phyloP scores from a whole-genome alignment of 2,888 invertebrate genomes.

The Drosophila affinis region DNA sequence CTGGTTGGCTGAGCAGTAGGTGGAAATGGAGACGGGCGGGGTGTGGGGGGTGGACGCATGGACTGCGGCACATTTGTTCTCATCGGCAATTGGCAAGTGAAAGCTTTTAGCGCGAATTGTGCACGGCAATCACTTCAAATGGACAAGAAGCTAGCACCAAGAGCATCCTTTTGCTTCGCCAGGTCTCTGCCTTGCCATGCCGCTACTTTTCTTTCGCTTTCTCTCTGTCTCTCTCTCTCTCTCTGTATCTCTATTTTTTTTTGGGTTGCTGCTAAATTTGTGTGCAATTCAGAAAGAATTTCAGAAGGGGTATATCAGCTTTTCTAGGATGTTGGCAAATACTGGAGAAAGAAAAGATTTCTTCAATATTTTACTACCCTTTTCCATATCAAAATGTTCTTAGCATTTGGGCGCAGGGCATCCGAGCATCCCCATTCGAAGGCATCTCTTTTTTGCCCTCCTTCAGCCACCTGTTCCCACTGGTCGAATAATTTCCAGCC shows the following conservation, averaged over 20 bases:
- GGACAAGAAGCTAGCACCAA: conserved; percentile 22
- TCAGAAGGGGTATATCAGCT: not conserved
- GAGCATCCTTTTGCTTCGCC: conserved; percentile 13
- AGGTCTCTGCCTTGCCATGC: not conserved
- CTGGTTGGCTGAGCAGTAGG: conserved; percentile 28
- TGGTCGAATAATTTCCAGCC: conserved; percentile 59
- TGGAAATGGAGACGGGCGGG: not conserved
- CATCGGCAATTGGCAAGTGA: conserved; percentile 72
- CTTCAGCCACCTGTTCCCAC: conserved; percentile 51
- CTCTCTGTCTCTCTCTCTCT: conserved; percentile 4
- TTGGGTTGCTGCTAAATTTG: conserved; percentile 1
- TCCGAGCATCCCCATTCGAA: conserved; percentile 1
- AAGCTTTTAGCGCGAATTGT: conserved; percentile 74
- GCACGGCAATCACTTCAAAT: conserved; percentile 65
- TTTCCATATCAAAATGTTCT: too few species aligned
- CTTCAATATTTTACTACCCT: not conserved
- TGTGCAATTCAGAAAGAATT: not conserved
- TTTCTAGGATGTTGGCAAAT: not conserved
- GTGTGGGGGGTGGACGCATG: not conserved
- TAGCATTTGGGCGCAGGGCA: conserved; percentile 25
- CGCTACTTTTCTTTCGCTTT: not conserved
- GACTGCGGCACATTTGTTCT: conserved; percentile 50
- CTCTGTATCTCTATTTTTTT: conserved; percentile 8
- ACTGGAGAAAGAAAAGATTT: too few species aligned
- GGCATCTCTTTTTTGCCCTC: not conserved